Evolutionary conservation across 2,888 invertebrate species (phyloP).

Genomic region (Eurytoma californica): DNA sequence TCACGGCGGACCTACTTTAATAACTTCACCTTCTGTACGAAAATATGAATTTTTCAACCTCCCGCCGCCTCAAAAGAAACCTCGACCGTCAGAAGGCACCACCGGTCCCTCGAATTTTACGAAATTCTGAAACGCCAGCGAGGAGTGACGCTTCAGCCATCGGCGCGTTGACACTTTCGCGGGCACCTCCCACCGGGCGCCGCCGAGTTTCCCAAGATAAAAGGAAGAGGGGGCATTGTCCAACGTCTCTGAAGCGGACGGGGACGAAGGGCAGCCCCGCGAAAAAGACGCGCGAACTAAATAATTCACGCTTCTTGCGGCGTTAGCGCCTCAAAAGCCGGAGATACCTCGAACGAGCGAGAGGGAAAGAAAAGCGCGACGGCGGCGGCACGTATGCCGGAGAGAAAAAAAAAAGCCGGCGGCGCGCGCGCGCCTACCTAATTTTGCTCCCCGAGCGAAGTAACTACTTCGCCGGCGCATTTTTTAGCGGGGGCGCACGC

Average conservation of each 20-base stretch:
- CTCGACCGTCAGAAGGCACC: conserved; percentile 5
- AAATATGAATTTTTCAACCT: conserved; percentile 48
- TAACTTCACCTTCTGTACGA: conserved; percentile 9
- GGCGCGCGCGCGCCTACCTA: conserved; percentile 5
- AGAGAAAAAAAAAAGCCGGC: background rate
- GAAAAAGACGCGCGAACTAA: background rate
- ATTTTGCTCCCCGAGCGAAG: conserved; percentile 23
- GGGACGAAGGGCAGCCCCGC: background rate
- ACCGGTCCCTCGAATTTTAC: conserved; percentile 11
- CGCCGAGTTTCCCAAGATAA: no score
- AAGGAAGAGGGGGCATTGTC: no score
- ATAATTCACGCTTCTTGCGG: conserved; percentile 10
- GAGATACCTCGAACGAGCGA: background rate
- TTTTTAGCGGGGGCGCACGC: conserved; percentile 25
- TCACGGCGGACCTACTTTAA: conserved; percentile 32
- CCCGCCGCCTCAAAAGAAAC: conserved; percentile 15
- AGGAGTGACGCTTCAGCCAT: no score
- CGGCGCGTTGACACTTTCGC: no score
- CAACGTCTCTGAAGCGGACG: no score
- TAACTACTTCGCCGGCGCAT: conserved; percentile 32
- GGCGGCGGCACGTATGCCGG: background rate
- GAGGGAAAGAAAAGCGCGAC: background rate
- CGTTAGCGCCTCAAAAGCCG: conserved; percentile 30
- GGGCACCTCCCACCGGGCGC: no score
- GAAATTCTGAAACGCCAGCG: background rate